These are phyloP conservation scores for Ornithoptera alexandrae DNA, from an alignment of 2,888 invertebrate genomes.

Conservation along the genomic window DNA sequence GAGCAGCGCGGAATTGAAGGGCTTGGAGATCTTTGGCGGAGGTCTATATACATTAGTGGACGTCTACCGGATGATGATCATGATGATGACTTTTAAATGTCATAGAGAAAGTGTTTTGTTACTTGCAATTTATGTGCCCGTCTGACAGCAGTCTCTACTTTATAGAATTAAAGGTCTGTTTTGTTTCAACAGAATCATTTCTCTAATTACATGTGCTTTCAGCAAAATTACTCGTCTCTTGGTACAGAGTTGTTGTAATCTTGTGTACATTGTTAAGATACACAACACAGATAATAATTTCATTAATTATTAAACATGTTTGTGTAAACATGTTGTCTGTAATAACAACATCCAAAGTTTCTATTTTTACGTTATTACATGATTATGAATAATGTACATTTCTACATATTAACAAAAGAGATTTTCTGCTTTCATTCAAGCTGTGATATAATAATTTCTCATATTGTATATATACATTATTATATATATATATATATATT, in stretches of 20 bases:
- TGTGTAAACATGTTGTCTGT: no score
- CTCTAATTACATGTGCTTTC: conserved; percentile 12
- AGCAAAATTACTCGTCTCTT: conserved; percentile 16
- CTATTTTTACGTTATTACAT: no score
- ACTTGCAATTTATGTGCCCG: neutral
- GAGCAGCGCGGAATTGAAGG: no score
- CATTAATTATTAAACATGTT: neutral
- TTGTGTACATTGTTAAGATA: neutral
- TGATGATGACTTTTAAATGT: neutral
- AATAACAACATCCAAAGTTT: no score
- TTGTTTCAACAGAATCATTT: conserved; percentile 7
- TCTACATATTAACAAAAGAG: no score
- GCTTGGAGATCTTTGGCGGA: no score
- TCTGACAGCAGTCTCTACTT: conserved; percentile 1
- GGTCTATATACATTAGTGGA: no score
- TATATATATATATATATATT: no score
- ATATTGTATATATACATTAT: no score
- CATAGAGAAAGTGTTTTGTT: neutral
- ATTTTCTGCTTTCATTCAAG: no score
- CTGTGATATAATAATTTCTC: no score
- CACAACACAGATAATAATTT: neutral
- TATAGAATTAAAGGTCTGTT: conserved; percentile 17
- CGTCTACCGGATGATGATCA: neutral
- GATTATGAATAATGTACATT: no score
- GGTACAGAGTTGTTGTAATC: neutral